Conservation (phyloP, 2,113 vertebrate species). For the Mesocricetus auratus region DNA sequence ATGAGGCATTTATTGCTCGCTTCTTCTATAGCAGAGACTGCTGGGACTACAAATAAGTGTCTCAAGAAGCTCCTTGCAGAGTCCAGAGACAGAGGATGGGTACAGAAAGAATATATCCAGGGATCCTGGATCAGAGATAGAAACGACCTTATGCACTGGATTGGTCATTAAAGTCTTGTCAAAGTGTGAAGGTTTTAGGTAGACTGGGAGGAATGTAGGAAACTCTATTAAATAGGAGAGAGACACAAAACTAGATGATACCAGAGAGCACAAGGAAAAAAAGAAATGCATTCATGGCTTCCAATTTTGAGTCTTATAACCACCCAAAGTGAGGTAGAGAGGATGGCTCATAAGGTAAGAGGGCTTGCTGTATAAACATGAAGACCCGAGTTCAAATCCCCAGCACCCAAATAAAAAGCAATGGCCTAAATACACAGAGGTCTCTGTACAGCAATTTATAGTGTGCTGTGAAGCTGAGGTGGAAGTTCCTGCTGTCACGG, state of each 20-base stretch:
- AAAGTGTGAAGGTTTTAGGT: background rate
- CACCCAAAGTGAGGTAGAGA: background rate
- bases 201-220: background rate
- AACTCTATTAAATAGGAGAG: background rate
- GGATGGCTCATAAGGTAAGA: background rate
- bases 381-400: background rate
- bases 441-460: background rate
- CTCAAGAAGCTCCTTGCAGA: background rate
- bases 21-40: slow-evolving; percentile 58
- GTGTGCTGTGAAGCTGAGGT: background rate
- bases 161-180: background rate
- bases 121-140: background rate
- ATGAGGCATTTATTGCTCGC: slow-evolving; percentile 56
- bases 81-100: background rate
- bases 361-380: background rate
- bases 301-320: background rate
- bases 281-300: background rate
- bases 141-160: rapidly evolving
- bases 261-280: background rate
- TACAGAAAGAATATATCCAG: background rate
- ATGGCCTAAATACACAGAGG: background rate
- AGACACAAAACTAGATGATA: background rate
- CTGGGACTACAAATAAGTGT: slow-evolving; percentile 64
- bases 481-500: background rate
- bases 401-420: background rate